A percentile compares a stretch with the other conserved stretches of the same genome.
phyloP scores from a whole-genome alignment of 1,140 invertebrate species.

The Harpegnathos saltator region DNA sequence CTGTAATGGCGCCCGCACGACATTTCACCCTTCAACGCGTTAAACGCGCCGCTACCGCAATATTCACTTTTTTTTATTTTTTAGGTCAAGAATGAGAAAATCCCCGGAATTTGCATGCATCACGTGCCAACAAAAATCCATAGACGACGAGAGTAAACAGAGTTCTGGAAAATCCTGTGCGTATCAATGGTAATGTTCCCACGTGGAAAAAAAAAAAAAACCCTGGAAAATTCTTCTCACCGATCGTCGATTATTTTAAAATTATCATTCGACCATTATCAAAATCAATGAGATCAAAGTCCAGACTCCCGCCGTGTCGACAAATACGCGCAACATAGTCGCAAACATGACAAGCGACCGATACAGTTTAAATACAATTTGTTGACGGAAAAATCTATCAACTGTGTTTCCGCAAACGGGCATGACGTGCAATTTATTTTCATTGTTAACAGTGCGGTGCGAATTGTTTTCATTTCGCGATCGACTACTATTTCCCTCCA shows the following conservation, averaged over 20 bases:
- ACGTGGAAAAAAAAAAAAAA: background rate
- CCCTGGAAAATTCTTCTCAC: background rate
- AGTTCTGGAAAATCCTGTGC: background rate
- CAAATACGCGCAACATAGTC: constrained; percentile 21
- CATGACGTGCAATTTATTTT: constrained; percentile 51
- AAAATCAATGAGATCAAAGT: constrained; percentile 30
- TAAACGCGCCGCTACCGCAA: constrained; percentile 23
- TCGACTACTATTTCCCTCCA: constrained; percentile 17
- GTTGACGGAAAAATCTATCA: constrained; percentile 51
- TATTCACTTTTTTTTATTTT: constrained; percentile 12
- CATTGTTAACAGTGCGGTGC: constrained; percentile 53
- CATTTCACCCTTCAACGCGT: constrained; percentile 72
- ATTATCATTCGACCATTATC: background rate
- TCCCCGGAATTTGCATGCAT: constrained; percentile 15
- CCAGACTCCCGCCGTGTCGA: background rate
- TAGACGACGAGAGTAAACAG: background rate
- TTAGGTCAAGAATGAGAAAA: constrained; percentile 22
- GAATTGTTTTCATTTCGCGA: constrained; percentile 52
- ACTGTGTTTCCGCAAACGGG: constrained; percentile 44
- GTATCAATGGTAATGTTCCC: background rate
- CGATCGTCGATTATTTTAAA: background rate
- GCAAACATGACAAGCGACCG: constrained; percentile 79
- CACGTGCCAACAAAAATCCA: background rate
- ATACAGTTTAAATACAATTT: constrained; percentile 57
- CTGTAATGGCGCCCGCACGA: constrained; percentile 82